Percentiles rank a stretch among this genome's conserved stretches.
phyloP scores from a whole-genome alignment of 2,113 vertebrate species.

The Chloropsis hardwickii region DNA sequence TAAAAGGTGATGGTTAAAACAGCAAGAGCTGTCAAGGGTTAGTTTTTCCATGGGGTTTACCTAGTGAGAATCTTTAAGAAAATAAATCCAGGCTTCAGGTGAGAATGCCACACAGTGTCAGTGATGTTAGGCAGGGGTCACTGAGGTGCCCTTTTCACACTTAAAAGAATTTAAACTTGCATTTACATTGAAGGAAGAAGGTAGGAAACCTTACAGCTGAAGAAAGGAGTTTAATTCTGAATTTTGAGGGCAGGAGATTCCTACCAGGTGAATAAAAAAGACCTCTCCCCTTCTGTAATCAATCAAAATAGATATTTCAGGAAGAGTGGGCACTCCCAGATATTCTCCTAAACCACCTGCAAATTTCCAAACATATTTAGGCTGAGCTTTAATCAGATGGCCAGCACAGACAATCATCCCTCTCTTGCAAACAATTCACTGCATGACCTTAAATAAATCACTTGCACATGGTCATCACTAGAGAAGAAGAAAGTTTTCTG shows the following conservation, averaged over 20 bases:
- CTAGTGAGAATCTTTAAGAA: not conserved
- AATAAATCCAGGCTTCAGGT: slow-evolving; percentile 9
- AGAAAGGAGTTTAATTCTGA: not conserved
- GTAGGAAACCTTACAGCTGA: not conserved
- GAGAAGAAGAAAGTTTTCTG: not conserved
- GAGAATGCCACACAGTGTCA: not conserved
- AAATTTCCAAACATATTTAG: not conserved
- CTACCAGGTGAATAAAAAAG: not conserved
- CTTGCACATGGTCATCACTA: not conserved
- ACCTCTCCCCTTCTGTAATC: not conserved
- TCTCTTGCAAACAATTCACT: not conserved
- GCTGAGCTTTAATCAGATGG: not conserved
- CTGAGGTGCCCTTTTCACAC: not conserved
- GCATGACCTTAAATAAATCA: not conserved
- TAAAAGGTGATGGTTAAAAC: not conserved
- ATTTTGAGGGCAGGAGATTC: not conserved
- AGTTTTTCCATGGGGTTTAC: slow-evolving; percentile 11
- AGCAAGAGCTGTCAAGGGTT: slow-evolving; percentile 19
- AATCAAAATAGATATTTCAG: not conserved
- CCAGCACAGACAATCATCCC: not conserved
- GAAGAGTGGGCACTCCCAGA: not conserved
- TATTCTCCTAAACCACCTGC: not conserved
- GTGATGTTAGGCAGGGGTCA: not conserved
- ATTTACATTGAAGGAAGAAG: not conserved
- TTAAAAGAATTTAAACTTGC: not conserved